Evolutionary conservation across 1,140 invertebrate genomes (phyloP).

Genomic region (Tigriopus japonicus): DNA sequence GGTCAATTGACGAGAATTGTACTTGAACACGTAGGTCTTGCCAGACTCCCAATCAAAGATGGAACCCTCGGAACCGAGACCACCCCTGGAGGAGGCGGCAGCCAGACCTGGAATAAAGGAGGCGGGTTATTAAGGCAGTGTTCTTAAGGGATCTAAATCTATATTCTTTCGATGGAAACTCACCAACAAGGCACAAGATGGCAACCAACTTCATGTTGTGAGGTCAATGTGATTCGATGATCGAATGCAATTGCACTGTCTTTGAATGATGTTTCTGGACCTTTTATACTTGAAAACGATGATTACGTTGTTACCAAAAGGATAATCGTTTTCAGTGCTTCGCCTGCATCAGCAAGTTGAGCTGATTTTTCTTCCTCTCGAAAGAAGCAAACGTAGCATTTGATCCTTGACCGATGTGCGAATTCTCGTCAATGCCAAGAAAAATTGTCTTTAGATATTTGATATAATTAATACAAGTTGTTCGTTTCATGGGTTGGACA

Average conservation of each 20-base stretch:
- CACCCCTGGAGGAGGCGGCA: not conserved
- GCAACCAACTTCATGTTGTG: slow-evolving; percentile 2
- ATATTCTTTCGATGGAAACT: not conserved
- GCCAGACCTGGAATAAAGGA: not conserved
- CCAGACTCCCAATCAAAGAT: slow-evolving; percentile 12
- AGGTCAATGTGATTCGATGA: not conserved
- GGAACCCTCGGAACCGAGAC: not conserved
- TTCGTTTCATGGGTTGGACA: no score
- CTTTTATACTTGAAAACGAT: not conserved
- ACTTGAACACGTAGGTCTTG: slow-evolving; percentile 18
- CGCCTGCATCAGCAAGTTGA: no score
- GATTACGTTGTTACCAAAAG: no score
- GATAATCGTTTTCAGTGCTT: no score
- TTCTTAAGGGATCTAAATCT: not conserved
- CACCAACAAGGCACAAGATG: slow-evolving; percentile 1
- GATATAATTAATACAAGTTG: no score
- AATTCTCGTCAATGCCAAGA: no score
- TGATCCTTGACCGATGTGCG: no score
- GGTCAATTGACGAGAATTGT: slow-evolving; percentile 18
- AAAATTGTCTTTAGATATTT: no score
- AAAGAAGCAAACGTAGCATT: no score
- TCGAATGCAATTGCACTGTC: slow-evolving; percentile 2
- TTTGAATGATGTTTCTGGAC: not conserved
- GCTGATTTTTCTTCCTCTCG: no score
- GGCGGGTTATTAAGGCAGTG: not conserved